phyloP scores from a whole-genome alignment of 2,888 invertebrate species.

The Steinernema carpocapsae region DNA sequence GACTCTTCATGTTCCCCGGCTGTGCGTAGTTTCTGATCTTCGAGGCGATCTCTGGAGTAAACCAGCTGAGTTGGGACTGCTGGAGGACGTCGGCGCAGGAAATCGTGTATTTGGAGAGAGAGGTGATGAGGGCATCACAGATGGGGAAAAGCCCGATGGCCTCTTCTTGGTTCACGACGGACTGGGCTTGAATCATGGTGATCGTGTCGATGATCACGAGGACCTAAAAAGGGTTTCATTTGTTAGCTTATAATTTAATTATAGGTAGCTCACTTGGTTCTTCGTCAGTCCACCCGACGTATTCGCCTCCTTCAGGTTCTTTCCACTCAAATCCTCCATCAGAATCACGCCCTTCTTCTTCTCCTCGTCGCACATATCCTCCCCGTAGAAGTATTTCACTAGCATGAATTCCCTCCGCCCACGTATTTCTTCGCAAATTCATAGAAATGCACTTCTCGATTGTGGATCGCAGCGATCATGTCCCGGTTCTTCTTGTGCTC shows the following conservation, averaged over 20 bases:
- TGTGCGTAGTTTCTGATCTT: neutral
- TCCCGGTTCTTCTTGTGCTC: constrained; percentile 31
- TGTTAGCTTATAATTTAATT: constrained; percentile 21
- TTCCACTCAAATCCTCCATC: constrained; percentile 38
- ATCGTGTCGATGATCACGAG: constrained; percentile 31
- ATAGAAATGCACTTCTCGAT: constrained; percentile 39
- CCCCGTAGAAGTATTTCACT: constrained; percentile 35
- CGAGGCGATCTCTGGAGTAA: neutral
- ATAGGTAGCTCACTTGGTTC: constrained; percentile 37
- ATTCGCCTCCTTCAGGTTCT: constrained; percentile 9
- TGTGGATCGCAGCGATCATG: constrained; percentile 37
- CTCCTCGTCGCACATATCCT: constrained; percentile 32
- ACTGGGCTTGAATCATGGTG: constrained; percentile 6
- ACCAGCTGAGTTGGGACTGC: neutral
- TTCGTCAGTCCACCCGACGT: constrained; percentile 21
- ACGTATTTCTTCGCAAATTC: constrained; percentile 33
- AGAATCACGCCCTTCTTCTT: constrained; percentile 34
- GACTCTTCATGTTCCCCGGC: constrained; percentile 21
- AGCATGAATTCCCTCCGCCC: neutral
- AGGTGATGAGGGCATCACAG: constrained; percentile 14
- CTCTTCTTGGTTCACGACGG: constrained; percentile 10
- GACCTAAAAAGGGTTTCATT: constrained; percentile 30
- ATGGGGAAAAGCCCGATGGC: constrained; percentile 16
- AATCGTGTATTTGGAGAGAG: constrained; percentile 8
- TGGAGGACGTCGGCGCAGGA: constrained; percentile 6